Percentiles rank a stretch among this genome's conserved stretches.
Evolutionary conservation across 1,140 invertebrate species (phyloP).

Genomic region (Mercenaria mercenaria): DNA sequence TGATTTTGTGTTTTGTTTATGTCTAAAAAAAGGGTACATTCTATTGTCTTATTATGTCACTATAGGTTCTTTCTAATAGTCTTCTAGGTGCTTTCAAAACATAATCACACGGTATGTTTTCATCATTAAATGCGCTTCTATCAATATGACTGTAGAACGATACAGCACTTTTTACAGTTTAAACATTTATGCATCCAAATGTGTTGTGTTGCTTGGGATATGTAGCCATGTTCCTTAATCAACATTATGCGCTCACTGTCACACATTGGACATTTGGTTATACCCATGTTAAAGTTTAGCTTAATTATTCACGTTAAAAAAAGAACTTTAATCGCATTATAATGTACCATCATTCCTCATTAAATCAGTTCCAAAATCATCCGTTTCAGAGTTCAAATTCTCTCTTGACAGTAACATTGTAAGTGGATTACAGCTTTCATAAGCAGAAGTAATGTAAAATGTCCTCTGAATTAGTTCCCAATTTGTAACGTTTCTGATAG

Average conservation of each 20-base stretch:
- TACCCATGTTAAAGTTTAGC: neutral
- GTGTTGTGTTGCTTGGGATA: neutral
- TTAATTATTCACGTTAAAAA: neutral
- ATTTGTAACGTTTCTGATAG: neutral
- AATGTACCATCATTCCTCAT: neutral
- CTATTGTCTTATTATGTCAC: neutral
- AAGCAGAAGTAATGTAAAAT: neutral
- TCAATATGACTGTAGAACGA: neutral
- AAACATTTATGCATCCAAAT: neutral
- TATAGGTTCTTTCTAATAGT: neutral
- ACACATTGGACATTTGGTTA: neutral
- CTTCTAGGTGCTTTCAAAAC: neutral
- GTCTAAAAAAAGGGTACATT: neutral
- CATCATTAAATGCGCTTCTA: neutral
- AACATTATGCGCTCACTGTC: neutral
- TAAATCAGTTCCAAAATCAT: neutral
- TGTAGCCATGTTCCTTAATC: neutral
- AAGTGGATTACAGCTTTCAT: neutral
- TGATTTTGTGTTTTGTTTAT: neutral
- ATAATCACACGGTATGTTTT: neutral
- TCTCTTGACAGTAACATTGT: no score
- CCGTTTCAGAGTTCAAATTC: neutral
- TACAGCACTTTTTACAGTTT: neutral
- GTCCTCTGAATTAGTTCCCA: neutral
- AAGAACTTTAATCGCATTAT: neutral